A percentile compares a stretch with the other conserved stretches of the same genome.
These are phyloP conservation scores for Emberiza fucata DNA, from an alignment of 2,113 vertebrate species.

Conservation along the genomic window DNA sequence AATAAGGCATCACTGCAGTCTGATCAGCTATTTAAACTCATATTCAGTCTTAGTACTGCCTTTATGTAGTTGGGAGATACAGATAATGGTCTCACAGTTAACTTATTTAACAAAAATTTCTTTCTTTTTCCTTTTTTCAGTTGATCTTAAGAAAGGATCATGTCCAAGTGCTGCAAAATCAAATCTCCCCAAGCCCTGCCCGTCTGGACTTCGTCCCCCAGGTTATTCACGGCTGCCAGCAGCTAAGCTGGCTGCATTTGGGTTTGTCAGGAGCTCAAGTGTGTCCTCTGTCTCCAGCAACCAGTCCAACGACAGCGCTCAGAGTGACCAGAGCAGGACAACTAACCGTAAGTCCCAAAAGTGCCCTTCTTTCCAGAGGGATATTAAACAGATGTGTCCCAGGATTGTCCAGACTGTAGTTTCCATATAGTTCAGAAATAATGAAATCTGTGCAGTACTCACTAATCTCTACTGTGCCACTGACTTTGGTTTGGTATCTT, in stretches of 20 bases:
- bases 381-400: not conserved
- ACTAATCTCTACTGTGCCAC: not conserved
- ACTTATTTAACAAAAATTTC: not conserved
- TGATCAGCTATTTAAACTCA: not conserved
- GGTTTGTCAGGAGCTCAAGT: conserved; percentile 86
- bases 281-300: conserved; percentile 89
- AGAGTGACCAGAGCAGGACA: conserved; percentile 76
- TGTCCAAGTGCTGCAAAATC: conserved; percentile 77
- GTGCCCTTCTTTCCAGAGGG: not conserved
- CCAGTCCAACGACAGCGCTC: conserved; percentile 82
- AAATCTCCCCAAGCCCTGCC: conserved; percentile 81
- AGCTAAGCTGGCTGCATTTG: conserved; percentile 83
- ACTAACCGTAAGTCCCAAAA: conserved; percentile 80
- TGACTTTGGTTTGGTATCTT: not conserved
- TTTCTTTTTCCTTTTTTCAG: conserved; percentile 40
- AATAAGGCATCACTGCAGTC: not conserved
- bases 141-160: conserved; percentile 80
- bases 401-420: not conserved
- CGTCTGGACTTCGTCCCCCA: conserved; percentile 89
- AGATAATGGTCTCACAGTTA: not conserved
- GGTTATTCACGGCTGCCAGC: conserved; percentile 86
- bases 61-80: not conserved
- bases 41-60: not conserved
- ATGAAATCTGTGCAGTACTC: not conserved
- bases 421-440: not conserved